phyloP scores from a whole-genome alignment of 2,113 vertebrate genomes.

The Psammodynastes pulverulentus region DNA sequence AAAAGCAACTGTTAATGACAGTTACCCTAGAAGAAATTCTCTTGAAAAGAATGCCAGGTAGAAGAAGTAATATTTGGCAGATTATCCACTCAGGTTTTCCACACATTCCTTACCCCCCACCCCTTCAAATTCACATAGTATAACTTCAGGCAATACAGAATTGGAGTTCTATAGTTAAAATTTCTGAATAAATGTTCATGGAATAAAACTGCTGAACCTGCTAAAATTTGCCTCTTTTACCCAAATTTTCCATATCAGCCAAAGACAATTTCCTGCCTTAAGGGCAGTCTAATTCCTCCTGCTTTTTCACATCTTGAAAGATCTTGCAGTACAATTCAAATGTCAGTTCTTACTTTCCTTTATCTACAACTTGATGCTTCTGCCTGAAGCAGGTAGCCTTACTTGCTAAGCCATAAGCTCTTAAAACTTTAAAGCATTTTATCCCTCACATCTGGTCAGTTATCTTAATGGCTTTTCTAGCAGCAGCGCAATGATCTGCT shows the following conservation, averaged over 20 bases:
- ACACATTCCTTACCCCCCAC: rapidly evolving
- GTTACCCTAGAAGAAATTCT: background rate
- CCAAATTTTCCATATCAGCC: background rate
- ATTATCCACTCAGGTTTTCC: background rate
- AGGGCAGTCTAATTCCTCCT: background rate
- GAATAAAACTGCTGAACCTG: background rate
- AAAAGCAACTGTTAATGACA: background rate
- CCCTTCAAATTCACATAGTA: background rate
- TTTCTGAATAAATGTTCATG: background rate
- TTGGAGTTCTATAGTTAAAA: background rate
- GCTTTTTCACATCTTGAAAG: background rate
- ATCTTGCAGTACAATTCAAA: background rate
- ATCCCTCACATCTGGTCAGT: background rate
- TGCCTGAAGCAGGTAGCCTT: background rate
- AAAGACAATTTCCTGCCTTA: background rate
- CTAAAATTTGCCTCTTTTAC: background rate
- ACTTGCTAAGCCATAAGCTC: background rate
- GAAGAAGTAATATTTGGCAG: background rate
- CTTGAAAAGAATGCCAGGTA: background rate
- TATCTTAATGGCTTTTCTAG: background rate
- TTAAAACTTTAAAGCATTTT: background rate
- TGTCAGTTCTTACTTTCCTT: background rate
- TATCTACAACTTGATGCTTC: background rate
- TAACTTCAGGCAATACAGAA: background rate
- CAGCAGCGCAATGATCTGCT: background rate